Percentiles rank a stretch among this genome's conserved stretches.
These are phyloP conservation scores for Polypedilum pembai DNA, from an alignment of 1,140 invertebrate species.

Conservation along the genomic window DNA sequence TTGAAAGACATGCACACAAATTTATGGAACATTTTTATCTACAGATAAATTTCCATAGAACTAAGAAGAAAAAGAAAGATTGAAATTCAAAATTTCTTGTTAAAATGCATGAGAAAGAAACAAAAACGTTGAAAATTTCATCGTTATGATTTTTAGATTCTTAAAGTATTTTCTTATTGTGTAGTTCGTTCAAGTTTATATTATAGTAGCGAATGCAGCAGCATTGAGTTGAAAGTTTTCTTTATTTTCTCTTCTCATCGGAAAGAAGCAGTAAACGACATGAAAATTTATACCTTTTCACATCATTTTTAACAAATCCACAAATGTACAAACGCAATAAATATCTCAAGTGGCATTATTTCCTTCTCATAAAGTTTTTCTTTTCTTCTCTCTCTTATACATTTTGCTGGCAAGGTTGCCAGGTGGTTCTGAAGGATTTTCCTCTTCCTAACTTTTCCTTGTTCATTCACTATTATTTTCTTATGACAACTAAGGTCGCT, in stretches of 20 bases:
- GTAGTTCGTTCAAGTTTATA: too few relatives aligned
- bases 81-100: too few relatives aligned
- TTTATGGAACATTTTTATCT: too few relatives aligned
- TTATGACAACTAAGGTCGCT: background rate
- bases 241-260: background rate
- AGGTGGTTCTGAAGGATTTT: slow-evolving; percentile 2
- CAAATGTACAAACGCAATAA: slow-evolving; percentile 24
- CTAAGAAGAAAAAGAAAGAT: too few relatives aligned
- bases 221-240: too few relatives aligned
- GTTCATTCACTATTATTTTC: background rate
- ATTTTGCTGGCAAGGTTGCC: background rate
- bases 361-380: slow-evolving; percentile 16
- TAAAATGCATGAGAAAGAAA: too few relatives aligned
- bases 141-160: too few relatives aligned
- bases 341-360: slow-evolving; percentile 21
- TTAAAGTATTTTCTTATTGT: too few relatives aligned
- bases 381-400: background rate
- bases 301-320: slow-evolving; percentile 24
- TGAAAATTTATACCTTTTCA: slow-evolving; percentile 6
- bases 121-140: too few relatives aligned
- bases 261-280: slow-evolving; percentile 3
- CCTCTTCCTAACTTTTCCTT: background rate
- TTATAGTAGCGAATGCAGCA: too few relatives aligned
- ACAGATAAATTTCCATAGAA: too few relatives aligned
- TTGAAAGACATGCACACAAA: too few relatives aligned